Evolutionary conservation across 2,797 vertebrate species (phyloP).

Genomic region (Carcharodon carcharias): DNA sequence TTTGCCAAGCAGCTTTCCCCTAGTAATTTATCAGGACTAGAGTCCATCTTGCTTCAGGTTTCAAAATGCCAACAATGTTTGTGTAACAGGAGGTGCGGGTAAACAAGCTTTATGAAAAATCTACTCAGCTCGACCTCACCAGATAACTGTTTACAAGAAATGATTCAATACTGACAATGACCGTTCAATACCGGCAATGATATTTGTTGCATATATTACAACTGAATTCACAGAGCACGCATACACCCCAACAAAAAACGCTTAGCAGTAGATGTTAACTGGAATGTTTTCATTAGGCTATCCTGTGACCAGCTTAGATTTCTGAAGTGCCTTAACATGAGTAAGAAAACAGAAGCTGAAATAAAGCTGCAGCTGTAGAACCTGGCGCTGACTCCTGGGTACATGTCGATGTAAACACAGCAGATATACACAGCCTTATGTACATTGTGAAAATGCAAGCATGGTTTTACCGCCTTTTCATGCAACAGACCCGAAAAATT

Average conservation of each 20-base stretch:
- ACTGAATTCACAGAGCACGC: not conserved
- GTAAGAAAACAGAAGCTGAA: not conserved
- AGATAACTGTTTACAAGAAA: not conserved
- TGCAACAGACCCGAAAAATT: not conserved
- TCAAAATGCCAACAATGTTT: not conserved
- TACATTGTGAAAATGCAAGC: not conserved
- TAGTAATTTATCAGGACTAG: not conserved
- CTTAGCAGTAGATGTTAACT: not conserved
- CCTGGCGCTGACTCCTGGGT: not conserved
- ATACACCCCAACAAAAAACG: not conserved
- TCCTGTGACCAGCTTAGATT: not conserved
- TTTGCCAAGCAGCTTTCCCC: not conserved
- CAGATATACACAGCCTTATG: not conserved
- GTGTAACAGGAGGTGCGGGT: not conserved
- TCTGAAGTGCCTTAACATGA: not conserved
- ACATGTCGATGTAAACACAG: not conserved
- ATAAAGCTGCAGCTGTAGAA: not conserved
- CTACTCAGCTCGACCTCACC: not conserved
- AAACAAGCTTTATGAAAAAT: not conserved
- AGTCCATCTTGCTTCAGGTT: not conserved
- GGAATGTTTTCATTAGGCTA: not conserved
- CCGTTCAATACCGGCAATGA: not conserved
- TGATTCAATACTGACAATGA: not conserved
- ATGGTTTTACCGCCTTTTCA: not conserved
- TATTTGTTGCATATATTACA: not conserved